Conservation (phyloP, 1,140 invertebrate species). For the Colletes gigas region DNA sequence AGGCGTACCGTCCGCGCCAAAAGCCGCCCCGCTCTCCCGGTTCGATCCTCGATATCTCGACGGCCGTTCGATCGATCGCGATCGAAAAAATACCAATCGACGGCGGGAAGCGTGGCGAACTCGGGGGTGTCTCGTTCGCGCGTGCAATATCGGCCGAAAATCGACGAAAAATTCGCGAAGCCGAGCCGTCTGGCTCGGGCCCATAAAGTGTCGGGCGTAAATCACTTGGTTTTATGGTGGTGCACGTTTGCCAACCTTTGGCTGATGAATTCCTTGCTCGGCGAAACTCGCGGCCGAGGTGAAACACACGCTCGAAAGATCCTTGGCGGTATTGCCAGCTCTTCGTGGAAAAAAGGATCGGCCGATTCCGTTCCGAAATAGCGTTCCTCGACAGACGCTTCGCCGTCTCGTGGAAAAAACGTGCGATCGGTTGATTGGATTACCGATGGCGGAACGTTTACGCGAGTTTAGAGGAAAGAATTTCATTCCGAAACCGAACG, state of each 20-base stretch:
- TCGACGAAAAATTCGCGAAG: slow-evolving; percentile 80
- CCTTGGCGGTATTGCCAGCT: slow-evolving; percentile 41
- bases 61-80: background rate
- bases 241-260: slow-evolving; percentile 79
- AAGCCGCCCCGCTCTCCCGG: background rate
- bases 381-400: no score
- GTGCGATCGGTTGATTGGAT: no score
- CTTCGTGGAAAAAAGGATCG: slow-evolving; percentile 49
- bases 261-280: slow-evolving; percentile 80
- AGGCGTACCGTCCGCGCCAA: slow-evolving; percentile 25
- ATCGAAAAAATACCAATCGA: background rate
- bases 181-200: slow-evolving; percentile 74
- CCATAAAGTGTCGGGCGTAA: slow-evolving; percentile 81
- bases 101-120: background rate
- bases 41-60: slow-evolving; percentile 7
- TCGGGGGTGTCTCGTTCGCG: slow-evolving; percentile 17
- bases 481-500: no score
- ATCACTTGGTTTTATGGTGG: slow-evolving; percentile 81
- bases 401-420: no score
- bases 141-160: slow-evolving; percentile 63
- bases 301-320: slow-evolving; percentile 40
- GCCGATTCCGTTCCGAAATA: background rate
- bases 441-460: no score
- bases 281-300: slow-evolving; percentile 57
- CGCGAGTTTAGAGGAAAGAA: no score